These are phyloP conservation scores for Pelodytes ibericus DNA, from an alignment of 2,797 vertebrate genomes.

Conservation along the genomic window DNA sequence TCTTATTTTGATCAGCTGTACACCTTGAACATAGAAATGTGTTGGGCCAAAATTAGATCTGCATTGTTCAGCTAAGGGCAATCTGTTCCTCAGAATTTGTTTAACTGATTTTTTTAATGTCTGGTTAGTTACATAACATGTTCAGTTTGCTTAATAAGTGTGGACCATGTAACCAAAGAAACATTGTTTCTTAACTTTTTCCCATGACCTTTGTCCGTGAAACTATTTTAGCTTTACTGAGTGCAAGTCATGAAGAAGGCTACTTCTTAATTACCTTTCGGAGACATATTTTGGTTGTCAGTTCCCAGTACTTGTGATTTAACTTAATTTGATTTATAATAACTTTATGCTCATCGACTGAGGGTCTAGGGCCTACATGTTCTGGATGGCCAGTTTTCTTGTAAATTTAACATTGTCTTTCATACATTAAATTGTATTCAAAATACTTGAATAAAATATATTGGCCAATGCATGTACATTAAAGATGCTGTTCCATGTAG, in stretches of 20 bases:
- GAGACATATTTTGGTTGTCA: not conserved
- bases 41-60: not conserved
- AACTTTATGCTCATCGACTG: too few relatives aligned
- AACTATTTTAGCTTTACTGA: not conserved
- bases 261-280: not conserved
- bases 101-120: not conserved
- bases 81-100: not conserved
- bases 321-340: too few relatives aligned
- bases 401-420: too few relatives aligned
- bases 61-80: not conserved
- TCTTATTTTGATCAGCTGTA: not conserved
- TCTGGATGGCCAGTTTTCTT: too few relatives aligned
- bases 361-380: too few relatives aligned
- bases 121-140: conserved; percentile 12
- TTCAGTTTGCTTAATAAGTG: conserved; percentile 19
- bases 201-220: conserved; percentile 12
- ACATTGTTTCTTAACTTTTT: conserved; percentile 3
- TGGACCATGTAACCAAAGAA: conserved; percentile 41
- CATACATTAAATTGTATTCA: too few relatives aligned
- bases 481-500: too few relatives aligned
- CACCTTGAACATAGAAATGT: not conserved
- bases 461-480: too few relatives aligned
- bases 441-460: too few relatives aligned
- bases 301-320: not conserved
- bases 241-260: not conserved